Percentiles rank a stretch among this genome's conserved stretches.
These are phyloP conservation scores for Heteromyza rotundicornis DNA, from an alignment of 2,888 invertebrate genomes.

Conservation along the genomic window DNA sequence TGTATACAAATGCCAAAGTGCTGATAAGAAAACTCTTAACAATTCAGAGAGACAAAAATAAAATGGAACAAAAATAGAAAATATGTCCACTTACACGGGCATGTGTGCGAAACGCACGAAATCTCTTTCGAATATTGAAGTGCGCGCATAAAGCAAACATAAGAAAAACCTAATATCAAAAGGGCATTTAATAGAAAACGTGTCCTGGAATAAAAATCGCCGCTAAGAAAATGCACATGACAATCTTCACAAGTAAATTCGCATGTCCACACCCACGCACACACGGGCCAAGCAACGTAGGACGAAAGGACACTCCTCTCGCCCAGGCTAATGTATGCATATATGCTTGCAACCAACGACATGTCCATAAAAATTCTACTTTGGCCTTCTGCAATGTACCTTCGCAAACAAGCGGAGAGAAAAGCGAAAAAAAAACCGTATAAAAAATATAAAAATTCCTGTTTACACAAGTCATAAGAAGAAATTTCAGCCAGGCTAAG, in stretches of 20 bases:
- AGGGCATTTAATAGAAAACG: constrained; percentile 58
- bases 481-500: too few relatives aligned
- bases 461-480: constrained; percentile 21
- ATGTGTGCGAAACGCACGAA: too few relatives aligned
- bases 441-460: too few relatives aligned
- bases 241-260: constrained; percentile 27
- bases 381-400: constrained; percentile 19
- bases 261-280: constrained; percentile 12
- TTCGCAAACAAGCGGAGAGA: constrained; percentile 19
- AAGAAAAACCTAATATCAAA: constrained; percentile 9
- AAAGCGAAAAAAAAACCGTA: not conserved
- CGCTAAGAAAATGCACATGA: constrained; percentile 60
- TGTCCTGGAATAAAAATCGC: constrained; percentile 58
- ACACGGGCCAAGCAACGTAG: not conserved
- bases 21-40: too few relatives aligned
- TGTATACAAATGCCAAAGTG: too few relatives aligned
- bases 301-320: not conserved
- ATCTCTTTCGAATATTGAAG: not conserved
- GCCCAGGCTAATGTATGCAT: constrained; percentile 21
- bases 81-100: too few relatives aligned
- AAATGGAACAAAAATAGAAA: not conserved
- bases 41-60: not conserved
- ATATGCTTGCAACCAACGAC: constrained; percentile 15
- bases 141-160: constrained; percentile 19
- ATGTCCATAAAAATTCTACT: constrained; percentile 32